Conservation (phyloP, 35 echinoderm and acorn worm species). For the Amphiura filiformis region DNA sequence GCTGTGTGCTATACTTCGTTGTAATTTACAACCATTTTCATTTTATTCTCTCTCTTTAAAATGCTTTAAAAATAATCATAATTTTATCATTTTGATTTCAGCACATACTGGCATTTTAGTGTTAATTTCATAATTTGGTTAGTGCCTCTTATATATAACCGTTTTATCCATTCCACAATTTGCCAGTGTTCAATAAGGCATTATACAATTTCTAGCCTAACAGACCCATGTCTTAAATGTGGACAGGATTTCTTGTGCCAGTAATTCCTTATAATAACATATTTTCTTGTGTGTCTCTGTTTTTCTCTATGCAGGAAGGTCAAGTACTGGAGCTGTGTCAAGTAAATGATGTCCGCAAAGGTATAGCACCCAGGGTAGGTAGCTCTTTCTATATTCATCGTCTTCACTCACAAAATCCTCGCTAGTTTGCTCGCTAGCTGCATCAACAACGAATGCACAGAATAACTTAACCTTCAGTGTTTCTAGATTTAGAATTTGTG, state of each 20-base stretch:
- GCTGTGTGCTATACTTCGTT: too few species aligned
- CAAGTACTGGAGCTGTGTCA: conserved; percentile 89
- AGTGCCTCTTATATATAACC: too few species aligned
- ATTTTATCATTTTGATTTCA: too few species aligned
- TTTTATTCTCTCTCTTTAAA: too few species aligned
- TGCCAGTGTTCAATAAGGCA: too few species aligned
- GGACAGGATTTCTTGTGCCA: background rate
- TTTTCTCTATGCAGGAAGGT: conserved; percentile 84
- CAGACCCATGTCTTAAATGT: too few species aligned
- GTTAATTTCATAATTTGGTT: too few species aligned
- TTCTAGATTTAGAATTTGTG: background rate
- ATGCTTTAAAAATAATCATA: too few species aligned
- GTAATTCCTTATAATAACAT: background rate
- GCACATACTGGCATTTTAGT: too few species aligned
- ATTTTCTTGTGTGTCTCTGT: conserved; percentile 36
- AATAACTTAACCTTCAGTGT: background rate
- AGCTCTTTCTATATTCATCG: background rate
- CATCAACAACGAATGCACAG: background rate
- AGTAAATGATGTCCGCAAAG: conserved; percentile 94
- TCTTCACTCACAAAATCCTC: background rate
- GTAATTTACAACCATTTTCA: too few species aligned
- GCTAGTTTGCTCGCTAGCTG: background rate
- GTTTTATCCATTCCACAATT: too few species aligned
- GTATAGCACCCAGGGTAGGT: conserved; percentile 83
- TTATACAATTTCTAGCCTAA: too few species aligned